Conservation (phyloP, 2,797 vertebrate species). For the Pangasius krempfi region DNA sequence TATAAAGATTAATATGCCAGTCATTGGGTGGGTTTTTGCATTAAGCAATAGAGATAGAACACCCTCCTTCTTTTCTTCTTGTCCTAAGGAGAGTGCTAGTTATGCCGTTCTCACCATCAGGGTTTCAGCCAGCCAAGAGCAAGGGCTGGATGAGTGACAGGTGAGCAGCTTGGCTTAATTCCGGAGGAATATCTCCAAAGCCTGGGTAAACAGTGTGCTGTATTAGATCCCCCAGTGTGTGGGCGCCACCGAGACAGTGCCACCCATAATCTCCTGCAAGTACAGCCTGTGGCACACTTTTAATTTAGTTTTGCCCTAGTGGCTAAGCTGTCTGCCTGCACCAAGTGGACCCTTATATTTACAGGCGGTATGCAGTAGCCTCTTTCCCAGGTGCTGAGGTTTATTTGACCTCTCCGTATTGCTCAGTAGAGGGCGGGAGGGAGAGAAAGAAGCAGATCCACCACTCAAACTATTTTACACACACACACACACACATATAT, state of each 20-base stretch:
- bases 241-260: constrained; percentile 40
- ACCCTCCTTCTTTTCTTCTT: background rate
- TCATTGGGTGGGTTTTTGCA: background rate
- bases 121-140: constrained; percentile 25
- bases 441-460: background rate
- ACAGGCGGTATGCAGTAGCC: constrained; percentile 21
- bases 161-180: constrained; percentile 70
- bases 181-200: constrained; percentile 67
- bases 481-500: background rate
- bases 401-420: constrained; percentile 40
- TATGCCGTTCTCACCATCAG: background rate
- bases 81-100: background rate
- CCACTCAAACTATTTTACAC: background rate
- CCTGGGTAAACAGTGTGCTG: constrained; percentile 67
- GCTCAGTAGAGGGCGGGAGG: background rate
- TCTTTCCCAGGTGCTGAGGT: constrained; percentile 37
- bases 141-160: constrained; percentile 66
- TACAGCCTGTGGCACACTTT: constrained; percentile 53
- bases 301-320: constrained; percentile 58
- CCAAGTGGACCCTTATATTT: constrained; percentile 52
- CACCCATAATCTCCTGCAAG: constrained; percentile 52
- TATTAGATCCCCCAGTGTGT: constrained; percentile 57
- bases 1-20: background rate
- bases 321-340: constrained; percentile 49
- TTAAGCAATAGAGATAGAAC: background rate